phyloP scores from a whole-genome alignment of 2,888 invertebrate species.

The Drosophila algonquin region DNA sequence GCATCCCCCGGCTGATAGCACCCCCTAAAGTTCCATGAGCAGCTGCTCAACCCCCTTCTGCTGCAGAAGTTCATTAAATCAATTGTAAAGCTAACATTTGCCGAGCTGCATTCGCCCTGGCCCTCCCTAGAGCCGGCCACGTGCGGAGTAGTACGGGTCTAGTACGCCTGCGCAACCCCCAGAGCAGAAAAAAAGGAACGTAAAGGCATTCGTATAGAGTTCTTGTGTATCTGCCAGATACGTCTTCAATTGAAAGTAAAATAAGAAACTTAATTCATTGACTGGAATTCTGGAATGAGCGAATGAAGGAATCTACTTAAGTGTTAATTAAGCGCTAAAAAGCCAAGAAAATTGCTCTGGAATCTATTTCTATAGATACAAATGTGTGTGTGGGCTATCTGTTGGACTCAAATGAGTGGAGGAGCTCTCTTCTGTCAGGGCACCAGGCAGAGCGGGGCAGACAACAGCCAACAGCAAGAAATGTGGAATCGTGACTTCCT shows the following conservation, averaged over 20 bases:
- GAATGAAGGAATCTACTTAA: slow-evolving; percentile 49
- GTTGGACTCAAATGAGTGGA: slow-evolving; percentile 40
- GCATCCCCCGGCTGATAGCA: neutral
- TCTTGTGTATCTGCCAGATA: slow-evolving; percentile 6
- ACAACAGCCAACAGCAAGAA: slow-evolving; percentile 15
- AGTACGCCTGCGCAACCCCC: slow-evolving; percentile 66
- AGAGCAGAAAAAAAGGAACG: neutral
- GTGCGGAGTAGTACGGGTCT: slow-evolving; percentile 18
- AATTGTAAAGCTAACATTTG: slow-evolving; percentile 60
- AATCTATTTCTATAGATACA: slow-evolving; percentile 24
- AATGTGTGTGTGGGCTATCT: slow-evolving; percentile 25
- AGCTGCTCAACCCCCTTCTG: slow-evolving; percentile 43
- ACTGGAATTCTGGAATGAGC: slow-evolving; percentile 38
- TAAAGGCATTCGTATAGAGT: neutral
- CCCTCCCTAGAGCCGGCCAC: slow-evolving; percentile 15
- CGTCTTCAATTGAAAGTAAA: slow-evolving; percentile 41
- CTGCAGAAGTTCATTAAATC: slow-evolving; percentile 53
- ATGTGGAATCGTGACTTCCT: slow-evolving; percentile 74
- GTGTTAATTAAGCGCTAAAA: slow-evolving; percentile 65
- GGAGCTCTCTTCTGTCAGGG: slow-evolving; percentile 4
- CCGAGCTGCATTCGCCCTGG: neutral
- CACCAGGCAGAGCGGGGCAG: slow-evolving; percentile 18
- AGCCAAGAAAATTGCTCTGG: slow-evolving; percentile 47
- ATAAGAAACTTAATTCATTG: slow-evolving; percentile 45
- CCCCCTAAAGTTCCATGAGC: slow-evolving; percentile 13